A percentile compares a stretch with the other conserved stretches of the same genome.
Evolutionary conservation across 2,888 invertebrate species (phyloP).

Genomic region (Choristoneura rosaceana): DNA sequence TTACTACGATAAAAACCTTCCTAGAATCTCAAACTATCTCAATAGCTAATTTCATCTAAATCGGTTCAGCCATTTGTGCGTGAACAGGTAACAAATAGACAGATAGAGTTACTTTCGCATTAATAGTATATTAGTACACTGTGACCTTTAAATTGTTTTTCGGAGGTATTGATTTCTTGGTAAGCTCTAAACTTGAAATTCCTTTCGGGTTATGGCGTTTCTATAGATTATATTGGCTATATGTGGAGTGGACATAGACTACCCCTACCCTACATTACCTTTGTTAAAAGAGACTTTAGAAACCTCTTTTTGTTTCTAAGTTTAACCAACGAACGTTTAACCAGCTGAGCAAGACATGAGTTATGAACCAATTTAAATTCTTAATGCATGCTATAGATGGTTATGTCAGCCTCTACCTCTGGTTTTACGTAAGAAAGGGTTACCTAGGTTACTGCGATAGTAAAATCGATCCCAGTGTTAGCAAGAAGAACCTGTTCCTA

Average conservation of each 20-base stretch:
- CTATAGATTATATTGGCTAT: too few species aligned
- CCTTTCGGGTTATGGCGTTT: not conserved
- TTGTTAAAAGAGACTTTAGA: not conserved
- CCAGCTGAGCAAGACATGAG: conserved; percentile 7
- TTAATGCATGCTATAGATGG: conserved; percentile 16
- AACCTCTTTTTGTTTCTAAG: not conserved
- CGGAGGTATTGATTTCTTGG: not conserved
- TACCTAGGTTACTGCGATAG: conserved; percentile 44
- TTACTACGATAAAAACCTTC: too few species aligned
- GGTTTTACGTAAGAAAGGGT: conserved; percentile 37
- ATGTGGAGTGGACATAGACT: too few species aligned
- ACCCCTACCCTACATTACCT: too few species aligned
- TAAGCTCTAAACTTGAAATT: not conserved
- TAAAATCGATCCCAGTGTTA: conserved; percentile 46
- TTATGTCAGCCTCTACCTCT: conserved; percentile 20
- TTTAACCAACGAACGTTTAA: not conserved
- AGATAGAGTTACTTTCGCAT: too few species aligned
- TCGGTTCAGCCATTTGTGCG: too few species aligned
- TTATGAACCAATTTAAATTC: conserved; percentile 11
- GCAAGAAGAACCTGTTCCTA: conserved; percentile 37
- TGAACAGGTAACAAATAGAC: too few species aligned
- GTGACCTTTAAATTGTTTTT: not conserved
- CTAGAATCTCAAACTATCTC: too few species aligned
- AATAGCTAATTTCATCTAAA: too few species aligned
- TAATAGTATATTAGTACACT: not conserved